Evolutionary conservation across 1,140 invertebrate genomes (phyloP).

Genomic region (Leptinotarsa defecta): DNA sequence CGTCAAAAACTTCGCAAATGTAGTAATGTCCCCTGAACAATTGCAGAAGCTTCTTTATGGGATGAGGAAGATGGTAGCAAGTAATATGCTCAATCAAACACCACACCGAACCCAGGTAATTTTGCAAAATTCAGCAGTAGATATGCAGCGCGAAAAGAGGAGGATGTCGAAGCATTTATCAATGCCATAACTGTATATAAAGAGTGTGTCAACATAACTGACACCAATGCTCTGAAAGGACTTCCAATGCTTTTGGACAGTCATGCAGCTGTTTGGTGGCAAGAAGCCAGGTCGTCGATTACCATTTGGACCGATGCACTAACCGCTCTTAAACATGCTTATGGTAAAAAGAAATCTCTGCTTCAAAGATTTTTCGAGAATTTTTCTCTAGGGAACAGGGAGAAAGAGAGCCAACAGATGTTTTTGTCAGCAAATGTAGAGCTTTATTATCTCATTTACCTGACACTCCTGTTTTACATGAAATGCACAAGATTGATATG

Average conservation of each 20-base stretch:
- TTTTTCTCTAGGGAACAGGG: too few species aligned
- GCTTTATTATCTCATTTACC: too few species aligned
- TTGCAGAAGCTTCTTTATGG: neutral
- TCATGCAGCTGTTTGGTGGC: constrained; percentile 58
- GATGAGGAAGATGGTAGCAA: neutral
- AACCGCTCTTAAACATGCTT: too few species aligned
- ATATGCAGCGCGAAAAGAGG: constrained; percentile 28
- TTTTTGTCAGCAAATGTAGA: too few species aligned
- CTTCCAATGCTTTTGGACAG: constrained; percentile 55
- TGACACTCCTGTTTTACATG: constrained; percentile 10
- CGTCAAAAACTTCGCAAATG: neutral
- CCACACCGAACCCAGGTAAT: neutral
- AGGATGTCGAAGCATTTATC: constrained; percentile 39
- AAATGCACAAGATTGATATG: constrained; percentile 35
- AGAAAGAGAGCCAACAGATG: too few species aligned
- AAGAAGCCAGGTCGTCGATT: constrained; percentile 49
- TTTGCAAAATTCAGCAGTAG: constrained; percentile 32
- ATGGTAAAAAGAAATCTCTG: too few species aligned
- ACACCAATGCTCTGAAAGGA: constrained; percentile 55
- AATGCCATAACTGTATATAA: constrained; percentile 37
- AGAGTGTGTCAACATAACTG: constrained; percentile 49
- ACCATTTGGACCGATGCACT: constrained; percentile 23
- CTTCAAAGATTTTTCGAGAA: too few species aligned
- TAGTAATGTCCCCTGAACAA: neutral
- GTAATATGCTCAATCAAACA: too few species aligned